Conservation (phyloP, 2,113 vertebrate genomes). For the Sapajus apella region DNA sequence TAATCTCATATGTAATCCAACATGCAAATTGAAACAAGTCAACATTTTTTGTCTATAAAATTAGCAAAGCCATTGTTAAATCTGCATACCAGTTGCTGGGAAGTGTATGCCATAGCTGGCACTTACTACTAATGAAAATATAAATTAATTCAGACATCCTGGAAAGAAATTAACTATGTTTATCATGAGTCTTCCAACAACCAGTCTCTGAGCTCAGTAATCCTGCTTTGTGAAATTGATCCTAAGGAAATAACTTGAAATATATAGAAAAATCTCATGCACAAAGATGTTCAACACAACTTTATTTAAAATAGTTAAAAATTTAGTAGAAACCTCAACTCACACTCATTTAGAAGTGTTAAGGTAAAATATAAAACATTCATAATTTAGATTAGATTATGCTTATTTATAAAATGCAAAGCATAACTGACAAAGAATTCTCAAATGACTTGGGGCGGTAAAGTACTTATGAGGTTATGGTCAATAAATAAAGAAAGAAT, state of each 20-base stretch:
- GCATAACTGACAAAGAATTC: not conserved
- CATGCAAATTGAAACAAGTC: not conserved
- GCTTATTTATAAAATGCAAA: not conserved
- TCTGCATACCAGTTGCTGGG: not conserved
- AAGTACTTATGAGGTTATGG: not conserved
- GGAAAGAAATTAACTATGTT: not conserved
- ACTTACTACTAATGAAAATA: not conserved
- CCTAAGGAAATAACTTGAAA: not conserved
- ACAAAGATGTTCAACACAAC: not conserved
- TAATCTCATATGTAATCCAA: not conserved
- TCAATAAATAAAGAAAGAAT: not conserved
- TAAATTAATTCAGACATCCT: not conserved
- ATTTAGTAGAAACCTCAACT: not conserved
- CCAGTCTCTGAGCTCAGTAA: not conserved
- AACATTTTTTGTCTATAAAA: not conserved
- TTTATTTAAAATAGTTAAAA: slow-evolving; percentile 17
- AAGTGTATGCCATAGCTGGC: not conserved
- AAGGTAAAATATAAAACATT: not conserved
- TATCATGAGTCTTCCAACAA: not conserved
- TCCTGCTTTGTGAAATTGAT: not conserved
- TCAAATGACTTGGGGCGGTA: not conserved
- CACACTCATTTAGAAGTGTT: not conserved
- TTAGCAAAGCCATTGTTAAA: not conserved
- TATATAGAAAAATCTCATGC: not conserved
- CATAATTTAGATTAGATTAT: not conserved